Evolutionary conservation across 2,797 vertebrate species (phyloP).

Genomic region (Micrastur ruficollis): DNA sequence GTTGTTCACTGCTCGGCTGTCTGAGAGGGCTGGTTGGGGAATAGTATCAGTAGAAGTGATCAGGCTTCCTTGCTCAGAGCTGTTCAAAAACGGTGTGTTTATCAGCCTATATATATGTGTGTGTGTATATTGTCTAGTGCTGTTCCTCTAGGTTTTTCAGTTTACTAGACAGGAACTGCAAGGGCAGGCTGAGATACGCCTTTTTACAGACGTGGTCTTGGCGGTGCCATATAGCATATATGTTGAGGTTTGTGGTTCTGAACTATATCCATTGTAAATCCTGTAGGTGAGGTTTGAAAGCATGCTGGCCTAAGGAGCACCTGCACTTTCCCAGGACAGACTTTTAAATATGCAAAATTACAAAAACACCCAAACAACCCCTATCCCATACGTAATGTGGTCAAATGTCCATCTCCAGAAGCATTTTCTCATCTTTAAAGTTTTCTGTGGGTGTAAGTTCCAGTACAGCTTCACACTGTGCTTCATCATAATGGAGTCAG

Average conservation of each 20-base stretch:
- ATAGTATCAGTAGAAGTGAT: not conserved
- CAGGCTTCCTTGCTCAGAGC: not conserved
- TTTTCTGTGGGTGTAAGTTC: conserved; percentile 53
- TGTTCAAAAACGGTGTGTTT: not conserved
- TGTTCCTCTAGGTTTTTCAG: not conserved
- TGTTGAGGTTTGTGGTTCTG: conserved; percentile 61
- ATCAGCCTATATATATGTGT: rapidly evolving
- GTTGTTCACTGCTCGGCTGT: not conserved
- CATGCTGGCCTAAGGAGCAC: conserved; percentile 41
- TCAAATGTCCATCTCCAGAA: conserved; percentile 60
- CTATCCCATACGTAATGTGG: not conserved
- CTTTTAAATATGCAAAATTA: conserved; percentile 47
- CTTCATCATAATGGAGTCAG: conserved; percentile 60
- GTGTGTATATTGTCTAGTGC: not conserved
- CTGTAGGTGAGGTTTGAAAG: conserved; percentile 34
- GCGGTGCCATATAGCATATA: not conserved
- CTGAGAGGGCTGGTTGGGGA: not conserved
- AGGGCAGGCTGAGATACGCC: conserved; percentile 49
- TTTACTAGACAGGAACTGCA: not conserved
- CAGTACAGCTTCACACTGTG: conserved; percentile 16
- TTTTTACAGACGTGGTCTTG: not conserved
- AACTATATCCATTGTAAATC: conserved; percentile 22
- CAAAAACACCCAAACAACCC: conserved; percentile 26
- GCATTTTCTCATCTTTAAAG: conserved; percentile 61
- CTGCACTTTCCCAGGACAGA: conserved; percentile 52